A percentile compares a stretch with the other conserved stretches of the same genome.
Conservation (phyloP, 2,888 invertebrate genomes). For the Drosophila birchii region DNA sequence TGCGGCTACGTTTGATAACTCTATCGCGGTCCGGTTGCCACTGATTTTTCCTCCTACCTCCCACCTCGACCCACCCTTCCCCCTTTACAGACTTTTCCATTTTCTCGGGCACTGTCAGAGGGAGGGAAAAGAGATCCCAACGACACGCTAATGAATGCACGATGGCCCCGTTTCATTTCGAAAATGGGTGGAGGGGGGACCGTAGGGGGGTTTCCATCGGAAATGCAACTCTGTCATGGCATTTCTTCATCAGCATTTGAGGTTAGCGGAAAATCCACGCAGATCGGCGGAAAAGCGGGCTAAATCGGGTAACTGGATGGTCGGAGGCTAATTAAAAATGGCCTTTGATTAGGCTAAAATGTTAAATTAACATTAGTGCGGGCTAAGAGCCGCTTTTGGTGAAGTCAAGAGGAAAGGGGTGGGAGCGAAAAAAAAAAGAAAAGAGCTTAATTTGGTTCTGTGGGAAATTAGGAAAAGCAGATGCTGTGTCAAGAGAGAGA, state of each 20-base stretch:
- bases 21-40: slow-evolving; percentile 65
- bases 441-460: neutral
- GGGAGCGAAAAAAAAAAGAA: neutral
- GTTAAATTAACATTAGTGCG: slow-evolving; percentile 43
- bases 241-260: slow-evolving; percentile 72
- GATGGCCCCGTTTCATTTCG: slow-evolving; percentile 50
- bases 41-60: slow-evolving; percentile 29
- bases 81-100: slow-evolving; percentile 16
- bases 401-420: neutral
- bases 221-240: slow-evolving; percentile 72
- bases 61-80: neutral
- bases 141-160: slow-evolving; percentile 55
- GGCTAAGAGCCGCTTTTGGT: slow-evolving; percentile 4
- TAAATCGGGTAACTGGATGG: slow-evolving; percentile 8
- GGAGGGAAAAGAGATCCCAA: slow-evolving; percentile 28
- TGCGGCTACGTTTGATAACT: slow-evolving; percentile 77
- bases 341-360: slow-evolving; percentile 67
- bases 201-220: slow-evolving; percentile 23
- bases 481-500: neutral
- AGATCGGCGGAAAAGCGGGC: slow-evolving; percentile 29
- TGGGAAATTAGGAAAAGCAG: neutral
- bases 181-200: neutral
- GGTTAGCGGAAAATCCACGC: slow-evolving; percentile 44
- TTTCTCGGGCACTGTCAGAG: slow-evolving; percentile 32
- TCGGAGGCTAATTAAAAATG: slow-evolving; percentile 69